These are phyloP conservation scores for Eristalis arbustorum DNA, from an alignment of 2,888 invertebrate genomes.

Conservation along the genomic window DNA sequence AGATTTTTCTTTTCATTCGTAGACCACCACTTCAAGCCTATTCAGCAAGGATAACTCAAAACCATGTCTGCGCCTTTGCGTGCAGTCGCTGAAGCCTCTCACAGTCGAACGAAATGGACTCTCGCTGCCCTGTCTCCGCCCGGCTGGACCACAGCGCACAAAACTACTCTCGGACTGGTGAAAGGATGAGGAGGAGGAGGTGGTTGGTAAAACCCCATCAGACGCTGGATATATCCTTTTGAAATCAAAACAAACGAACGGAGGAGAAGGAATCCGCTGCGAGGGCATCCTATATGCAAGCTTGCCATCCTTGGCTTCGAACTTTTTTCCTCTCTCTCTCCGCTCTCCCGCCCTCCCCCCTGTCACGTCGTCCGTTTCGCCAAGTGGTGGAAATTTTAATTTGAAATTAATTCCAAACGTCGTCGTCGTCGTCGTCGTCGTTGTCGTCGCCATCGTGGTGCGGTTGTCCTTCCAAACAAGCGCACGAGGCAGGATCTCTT, in stretches of 20 bases:
- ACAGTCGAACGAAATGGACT: conserved; percentile 23
- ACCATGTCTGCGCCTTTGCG: conserved; percentile 66
- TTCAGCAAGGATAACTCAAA: conserved; percentile 67
- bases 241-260: conserved; percentile 62
- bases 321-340: not conserved
- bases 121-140: not conserved
- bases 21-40: conserved; percentile 66
- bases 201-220: conserved; percentile 32
- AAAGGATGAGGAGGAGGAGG: not conserved
- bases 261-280: conserved; percentile 41
- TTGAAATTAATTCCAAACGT: conserved; percentile 68
- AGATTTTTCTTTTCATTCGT: conserved; percentile 51
- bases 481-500: not conserved
- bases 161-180: not conserved
- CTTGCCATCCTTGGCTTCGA: conserved; percentile 10
- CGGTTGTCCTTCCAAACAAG: conserved; percentile 25
- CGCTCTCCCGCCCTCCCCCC: not conserved
- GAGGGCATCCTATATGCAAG: conserved; percentile 60
- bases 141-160: conserved; percentile 46
- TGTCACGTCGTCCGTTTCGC: not conserved
- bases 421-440: conserved; percentile 56
- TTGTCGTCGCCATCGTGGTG: conserved; percentile 54
- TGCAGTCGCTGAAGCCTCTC: conserved; percentile 25
- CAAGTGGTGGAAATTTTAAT: conserved; percentile 60
- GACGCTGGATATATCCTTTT: conserved; percentile 68